Percentiles rank a stretch among this genome's conserved stretches.
phyloP scores from a whole-genome alignment of 2,888 invertebrate species.

The Agrotis segetum region DNA sequence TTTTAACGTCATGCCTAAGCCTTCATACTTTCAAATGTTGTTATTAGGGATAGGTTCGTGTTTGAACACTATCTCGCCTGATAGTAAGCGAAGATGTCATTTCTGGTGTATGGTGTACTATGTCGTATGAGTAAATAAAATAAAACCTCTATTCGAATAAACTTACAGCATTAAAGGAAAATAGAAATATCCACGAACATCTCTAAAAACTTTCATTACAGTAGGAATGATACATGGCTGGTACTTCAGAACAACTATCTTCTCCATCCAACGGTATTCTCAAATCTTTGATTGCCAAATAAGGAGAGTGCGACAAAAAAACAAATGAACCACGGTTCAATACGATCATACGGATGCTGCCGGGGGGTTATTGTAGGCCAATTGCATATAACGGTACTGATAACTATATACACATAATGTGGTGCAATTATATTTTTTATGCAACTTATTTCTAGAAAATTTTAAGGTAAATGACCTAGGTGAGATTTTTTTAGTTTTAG shows the following conservation, averaged over 20 bases:
- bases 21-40: too few species aligned
- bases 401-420: conserved; percentile 31
- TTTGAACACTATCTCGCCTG: too few species aligned
- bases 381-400: conserved; percentile 45
- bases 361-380: conserved; percentile 36
- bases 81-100: too few species aligned
- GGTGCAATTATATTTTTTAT: conserved; percentile 41
- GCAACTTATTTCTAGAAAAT: not conserved
- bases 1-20: not conserved
- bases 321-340: conserved; percentile 35
- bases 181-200: not conserved
- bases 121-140: too few species aligned
- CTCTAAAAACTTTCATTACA: not conserved
- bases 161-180: too few species aligned
- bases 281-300: conserved; percentile 34
- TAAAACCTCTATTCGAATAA: too few species aligned
- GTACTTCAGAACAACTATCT: not conserved
- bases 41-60: too few species aligned
- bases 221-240: not conserved
- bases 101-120: too few species aligned
- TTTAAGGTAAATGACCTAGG: conserved; percentile 48
- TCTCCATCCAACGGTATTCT: conserved; percentile 42
- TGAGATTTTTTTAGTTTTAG: not conserved
- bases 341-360: conserved; percentile 25
- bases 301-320: conserved; percentile 44